A percentile compares a stretch with the other conserved stretches of the same genome.
phyloP scores from a whole-genome alignment of 2,113 vertebrate species.

The Gymnobelideus leadbeateri region DNA sequence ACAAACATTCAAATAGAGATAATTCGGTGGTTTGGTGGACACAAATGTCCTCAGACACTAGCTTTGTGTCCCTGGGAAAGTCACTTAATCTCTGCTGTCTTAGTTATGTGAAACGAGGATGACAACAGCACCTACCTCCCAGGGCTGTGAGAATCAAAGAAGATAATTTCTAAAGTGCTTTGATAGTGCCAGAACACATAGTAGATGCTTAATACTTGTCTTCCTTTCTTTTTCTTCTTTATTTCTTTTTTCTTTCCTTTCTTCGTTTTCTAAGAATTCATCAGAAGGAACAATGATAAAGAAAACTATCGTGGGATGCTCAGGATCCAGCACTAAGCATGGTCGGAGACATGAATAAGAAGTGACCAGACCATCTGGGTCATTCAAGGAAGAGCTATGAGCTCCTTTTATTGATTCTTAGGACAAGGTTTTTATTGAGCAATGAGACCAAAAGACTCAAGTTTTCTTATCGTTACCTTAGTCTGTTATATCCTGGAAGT shows the following conservation, averaged over 20 bases:
- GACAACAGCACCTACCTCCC: background rate
- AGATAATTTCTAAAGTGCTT: background rate
- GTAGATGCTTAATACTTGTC: background rate
- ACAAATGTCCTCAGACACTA: background rate
- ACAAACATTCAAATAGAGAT: background rate
- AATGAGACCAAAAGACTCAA: too few relatives aligned
- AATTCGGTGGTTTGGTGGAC: background rate
- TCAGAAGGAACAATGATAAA: background rate
- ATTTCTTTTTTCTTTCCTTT: background rate
- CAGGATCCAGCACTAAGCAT: too few relatives aligned
- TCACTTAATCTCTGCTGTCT: background rate
- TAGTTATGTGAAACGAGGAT: background rate
- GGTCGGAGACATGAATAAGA: too few relatives aligned
- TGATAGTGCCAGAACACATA: background rate
- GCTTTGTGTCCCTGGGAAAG: background rate
- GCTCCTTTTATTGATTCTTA: too few relatives aligned
- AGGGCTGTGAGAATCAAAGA: background rate
- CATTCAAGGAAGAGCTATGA: too few relatives aligned
- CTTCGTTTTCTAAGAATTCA: background rate
- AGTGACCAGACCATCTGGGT: too few relatives aligned
- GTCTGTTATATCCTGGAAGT: too few relatives aligned
- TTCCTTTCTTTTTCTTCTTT: background rate
- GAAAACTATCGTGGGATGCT: too few relatives aligned
- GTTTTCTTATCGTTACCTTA: too few relatives aligned
- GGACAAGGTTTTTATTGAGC: too few relatives aligned